Evolutionary conservation across 2,797 vertebrate species (phyloP).

Genomic region (Anisognathus igniventris): DNA sequence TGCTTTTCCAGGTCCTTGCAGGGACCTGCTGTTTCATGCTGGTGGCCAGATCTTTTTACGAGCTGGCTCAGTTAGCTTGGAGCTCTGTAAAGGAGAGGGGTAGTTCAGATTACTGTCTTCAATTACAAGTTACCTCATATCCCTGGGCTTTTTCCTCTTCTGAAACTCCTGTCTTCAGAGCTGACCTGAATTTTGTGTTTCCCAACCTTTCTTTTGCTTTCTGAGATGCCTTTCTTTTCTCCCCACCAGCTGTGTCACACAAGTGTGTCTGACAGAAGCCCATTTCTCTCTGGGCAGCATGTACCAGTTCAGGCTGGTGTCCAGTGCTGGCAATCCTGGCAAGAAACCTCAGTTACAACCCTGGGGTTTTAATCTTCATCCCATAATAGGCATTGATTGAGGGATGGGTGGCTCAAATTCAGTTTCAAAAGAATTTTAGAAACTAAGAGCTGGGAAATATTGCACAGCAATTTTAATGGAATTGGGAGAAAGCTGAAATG

Average conservation of each 20-base stretch:
- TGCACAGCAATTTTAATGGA: not conserved
- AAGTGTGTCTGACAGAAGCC: not conserved
- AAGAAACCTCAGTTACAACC: not conserved
- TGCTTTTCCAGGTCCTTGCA: not conserved
- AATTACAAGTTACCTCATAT: not conserved
- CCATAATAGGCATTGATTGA: not conserved
- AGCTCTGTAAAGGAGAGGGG: slow-evolving; percentile 9
- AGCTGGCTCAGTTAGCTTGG: not conserved
- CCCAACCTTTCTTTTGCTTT: not conserved
- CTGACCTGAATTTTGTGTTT: not conserved
- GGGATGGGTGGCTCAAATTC: not conserved
- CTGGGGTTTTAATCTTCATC: not conserved
- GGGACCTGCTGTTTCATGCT: not conserved
- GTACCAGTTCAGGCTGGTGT: not conserved
- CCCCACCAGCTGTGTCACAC: not conserved
- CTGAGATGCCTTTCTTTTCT: not conserved
- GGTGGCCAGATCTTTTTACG: slow-evolving; percentile 33
- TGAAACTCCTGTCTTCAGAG: not conserved
- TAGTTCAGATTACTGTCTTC: slow-evolving; percentile 27
- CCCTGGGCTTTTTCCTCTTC: not conserved
- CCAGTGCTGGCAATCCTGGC: not conserved
- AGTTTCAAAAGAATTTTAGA: not conserved
- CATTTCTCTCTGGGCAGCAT: not conserved
- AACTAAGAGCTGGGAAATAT: not conserved
- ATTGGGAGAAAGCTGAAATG: not conserved